Base-by-base conservation (phyloP, 1,140 invertebrate species). In the Sycobia sp. region DNA sequence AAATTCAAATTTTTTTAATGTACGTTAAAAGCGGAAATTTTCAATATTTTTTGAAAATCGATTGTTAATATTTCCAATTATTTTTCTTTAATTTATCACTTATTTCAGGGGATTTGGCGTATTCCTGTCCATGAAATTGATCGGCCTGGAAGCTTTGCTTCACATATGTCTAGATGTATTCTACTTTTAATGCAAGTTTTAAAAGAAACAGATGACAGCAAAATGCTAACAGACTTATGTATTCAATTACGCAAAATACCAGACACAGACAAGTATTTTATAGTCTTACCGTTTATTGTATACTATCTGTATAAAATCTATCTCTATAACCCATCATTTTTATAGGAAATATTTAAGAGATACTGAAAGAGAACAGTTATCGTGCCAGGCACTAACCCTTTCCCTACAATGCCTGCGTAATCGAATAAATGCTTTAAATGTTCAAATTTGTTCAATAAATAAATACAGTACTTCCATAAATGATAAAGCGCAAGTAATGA, bases 51-150 rank as follows among this genome's bases (percentile, higher is more conserved):
- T 7, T 4, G 29, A 32, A 7, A 23, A 53, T 53, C 4, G 3
- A 27, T 14, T 23, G 23, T n/a, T 39, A 36, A 14, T 38, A 3
- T 38, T 49, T 47, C 27, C 14, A 47, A 11, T 14, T 36, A 1
- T 38, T 18, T 13, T 43, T 32, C 29, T 64, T n/a, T 61, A 56
- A 25, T 53, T 16, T 59, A 49, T 73, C 77, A 16, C n/a, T n/a
- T n/a, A n/a, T n/a, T n/a, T n/a, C n/a, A 91, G 89, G 93, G 93
- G 56, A 89, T 96, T 58, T 97, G 95, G 95, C 85, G 93, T 64
- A 94, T 96, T 73, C 94, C 93, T 4, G 86, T 89, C 20, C 86
- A 87, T 58, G 96, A 98, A 82, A 91, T 97, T 32, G 95, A 97
- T 72, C 84, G 95, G 43, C 89, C 93, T 2, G 95, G 95, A 13